Evolutionary conservation across 2,888 invertebrate species (phyloP), one percentile per base, ranked within the genome.

Genomic region (Agelastica alni): DNA sequence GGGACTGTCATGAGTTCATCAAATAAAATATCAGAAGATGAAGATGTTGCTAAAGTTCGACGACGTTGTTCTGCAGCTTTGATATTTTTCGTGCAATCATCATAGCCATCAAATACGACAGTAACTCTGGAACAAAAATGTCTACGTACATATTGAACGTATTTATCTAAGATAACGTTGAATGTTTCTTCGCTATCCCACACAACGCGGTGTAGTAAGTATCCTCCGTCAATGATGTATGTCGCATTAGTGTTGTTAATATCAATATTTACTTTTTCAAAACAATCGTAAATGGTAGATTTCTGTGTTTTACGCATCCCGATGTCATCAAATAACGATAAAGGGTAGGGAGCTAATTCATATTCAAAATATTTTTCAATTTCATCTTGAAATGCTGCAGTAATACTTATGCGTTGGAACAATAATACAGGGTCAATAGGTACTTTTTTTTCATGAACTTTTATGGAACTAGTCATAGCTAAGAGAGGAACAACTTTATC

Each of bases 361-460:
- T n/a, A n/a, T n/a, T n/a, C n/a, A n/a, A n/a, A n/a, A n/a, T n/a
- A n/a, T n/a, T n/a, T n/a, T n/a, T n/a, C n/a, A n/a, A n/a, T n/a
- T n/a, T n/a, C n/a, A 37, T 37, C 37, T 37, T 14, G 3, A 2
- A 37, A 12, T 12, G 37, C 14, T 17, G 30, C 26, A 28, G 28
- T 43, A 43, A 43, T 43, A 43, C 43, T 43, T 30, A 43, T 43
- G 26, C 13, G 43, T 43, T 43, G 43, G 13, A 30, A 43, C 28
- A 43, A 43, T 13, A 28, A 43, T 43, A 43, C 28, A 28, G 43
- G 43, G 30, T 43, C 28, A 16, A 28, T 9, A 43, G 43, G 43
- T 28, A 43, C 43, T 43, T 43, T 43, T 28, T 28, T 30, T 26
- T 43, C 28, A 28, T 43, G 43, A 28, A 43, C 43, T 43, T 43